Conservation (phyloP, 2,797 vertebrate species). For the Ctenopoma kingsleyae region DNA sequence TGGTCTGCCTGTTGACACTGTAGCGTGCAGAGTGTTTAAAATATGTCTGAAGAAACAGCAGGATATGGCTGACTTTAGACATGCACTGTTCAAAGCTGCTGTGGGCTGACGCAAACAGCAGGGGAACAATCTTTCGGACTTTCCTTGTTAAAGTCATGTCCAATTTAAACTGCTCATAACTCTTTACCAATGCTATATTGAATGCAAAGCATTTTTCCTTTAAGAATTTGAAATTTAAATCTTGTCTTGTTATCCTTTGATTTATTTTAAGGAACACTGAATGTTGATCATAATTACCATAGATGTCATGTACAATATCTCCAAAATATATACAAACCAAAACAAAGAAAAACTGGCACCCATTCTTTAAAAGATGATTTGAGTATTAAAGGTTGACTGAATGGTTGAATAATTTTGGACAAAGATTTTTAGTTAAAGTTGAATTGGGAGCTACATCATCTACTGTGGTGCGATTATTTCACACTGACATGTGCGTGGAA, state of each 20-base stretch:
- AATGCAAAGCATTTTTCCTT: constrained; percentile 2
- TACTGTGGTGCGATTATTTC: constrained; percentile 5
- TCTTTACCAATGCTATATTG: constrained; percentile 11
- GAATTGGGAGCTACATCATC: constrained; percentile 1
- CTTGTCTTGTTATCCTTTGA: neutral
- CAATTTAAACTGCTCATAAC: constrained; percentile 44
- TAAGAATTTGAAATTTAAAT: constrained; percentile 1
- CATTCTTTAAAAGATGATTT: neutral
- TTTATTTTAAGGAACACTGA: neutral
- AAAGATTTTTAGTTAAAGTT: neutral
- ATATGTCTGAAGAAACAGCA: constrained; percentile 49
- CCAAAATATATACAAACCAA: neutral
- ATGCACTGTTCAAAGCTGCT: constrained; percentile 40
- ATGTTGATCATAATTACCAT: neutral
- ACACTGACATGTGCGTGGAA: constrained; percentile 24
- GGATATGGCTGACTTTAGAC: constrained; percentile 54
- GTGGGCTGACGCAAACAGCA: constrained; percentile 53
- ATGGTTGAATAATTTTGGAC: neutral
- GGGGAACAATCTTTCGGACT: constrained; percentile 44
- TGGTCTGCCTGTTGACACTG: constrained; percentile 64
- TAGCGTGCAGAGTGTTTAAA: constrained; percentile 52
- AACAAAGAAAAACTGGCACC: neutral
- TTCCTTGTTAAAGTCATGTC: constrained; percentile 60
- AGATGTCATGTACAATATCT: neutral
- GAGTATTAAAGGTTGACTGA: neutral